Base-by-base conservation (phyloP, 2,797 vertebrate species). In the Centropyge bicolor region DNA sequence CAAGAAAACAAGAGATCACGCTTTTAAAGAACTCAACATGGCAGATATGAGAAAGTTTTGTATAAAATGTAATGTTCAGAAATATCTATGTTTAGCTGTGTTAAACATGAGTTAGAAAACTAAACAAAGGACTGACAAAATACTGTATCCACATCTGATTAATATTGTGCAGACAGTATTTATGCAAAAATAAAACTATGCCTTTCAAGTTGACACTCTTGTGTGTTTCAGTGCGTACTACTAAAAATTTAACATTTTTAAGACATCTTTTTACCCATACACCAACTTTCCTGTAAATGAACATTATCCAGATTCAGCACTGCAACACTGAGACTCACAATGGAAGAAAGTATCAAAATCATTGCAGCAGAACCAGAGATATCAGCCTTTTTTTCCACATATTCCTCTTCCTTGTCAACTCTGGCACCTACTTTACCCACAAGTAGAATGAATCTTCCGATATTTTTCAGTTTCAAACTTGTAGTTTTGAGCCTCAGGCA, bases 161-260 rank as follows among this genome's bases (percentile, higher is more conserved):
- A 46, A 16, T 68, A 43, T 24, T 71, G 46, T 86, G 69, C 57
- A 80, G 16, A 48, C 40, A 86, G 71, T 87, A 88, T 91, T 89
- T 81, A 88, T 81, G 63, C 74, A 43, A 38, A 80, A 84, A 79
- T 82, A 80, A 90, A 89, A 72, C 12, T 2, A 31, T 56, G 20
- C 40, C 57, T 81, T 79, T 52, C 38, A 82, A 72, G 76, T 9
- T 19, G 12, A 70, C 1, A 1, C 5, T n/a, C 1, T 22, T 38
- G 8, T 63, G 14, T 81, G 31, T 76, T 35, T 69, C 36, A 3
- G 17, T 72, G 46, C 8, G 31, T 36, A 8, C 19, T 12, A 17
- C 12, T 17, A 12, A 49, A 49, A 62, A n/a, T 0, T 31, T 0
- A 27, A 12, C 54, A 41, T 52, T 24, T 4, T 46, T 19, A 6